Conservation (phyloP, 2,888 invertebrate species). For the Tridacna crocea region DNA sequence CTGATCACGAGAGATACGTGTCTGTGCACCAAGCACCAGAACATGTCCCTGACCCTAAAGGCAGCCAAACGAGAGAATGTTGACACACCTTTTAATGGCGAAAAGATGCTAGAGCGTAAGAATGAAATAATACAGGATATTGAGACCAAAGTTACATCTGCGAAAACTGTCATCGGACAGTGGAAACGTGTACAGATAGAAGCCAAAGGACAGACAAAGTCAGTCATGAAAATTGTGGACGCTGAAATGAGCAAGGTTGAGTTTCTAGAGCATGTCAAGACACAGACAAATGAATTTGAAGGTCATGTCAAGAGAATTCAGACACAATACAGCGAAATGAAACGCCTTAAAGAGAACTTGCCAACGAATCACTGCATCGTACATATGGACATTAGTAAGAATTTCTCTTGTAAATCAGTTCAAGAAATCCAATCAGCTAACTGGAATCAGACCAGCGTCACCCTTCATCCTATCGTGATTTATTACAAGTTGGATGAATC, state of each 20-base stretch:
- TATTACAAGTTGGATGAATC: conserved; percentile 17
- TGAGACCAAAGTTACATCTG: not conserved
- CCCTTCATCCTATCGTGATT: conserved; percentile 26
- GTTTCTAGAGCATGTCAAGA: not conserved
- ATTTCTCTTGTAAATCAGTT: conserved; percentile 49
- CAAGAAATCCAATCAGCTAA: conserved; percentile 60
- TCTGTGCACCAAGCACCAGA: conserved; percentile 55
- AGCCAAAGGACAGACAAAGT: conserved; percentile 39
- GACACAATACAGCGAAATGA: conserved; percentile 43
- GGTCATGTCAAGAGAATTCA: conserved; percentile 43
- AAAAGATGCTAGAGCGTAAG: conserved; percentile 24
- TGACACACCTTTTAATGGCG: conserved; percentile 50
- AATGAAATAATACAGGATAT: too few relatives aligned
- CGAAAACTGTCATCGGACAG: conserved; percentile 29
- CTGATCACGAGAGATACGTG: conserved; percentile 47
- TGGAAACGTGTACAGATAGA: conserved; percentile 41
- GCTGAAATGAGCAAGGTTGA: conserved; percentile 1
- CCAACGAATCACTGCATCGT: conserved; percentile 44
- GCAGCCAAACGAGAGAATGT: conserved; percentile 41
- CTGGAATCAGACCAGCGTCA: conserved; percentile 32
- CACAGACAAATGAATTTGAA: conserved; percentile 3
- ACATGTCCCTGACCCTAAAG: conserved; percentile 49
- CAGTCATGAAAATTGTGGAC: conserved; percentile 51
- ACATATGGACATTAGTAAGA: conserved; percentile 65
- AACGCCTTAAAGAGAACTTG: conserved; percentile 49